Evolutionary conservation across 1,140 invertebrate genomes (phyloP), one percentile per base, ranked within the genome.

Genomic region (Microplitis demolitor): DNA sequence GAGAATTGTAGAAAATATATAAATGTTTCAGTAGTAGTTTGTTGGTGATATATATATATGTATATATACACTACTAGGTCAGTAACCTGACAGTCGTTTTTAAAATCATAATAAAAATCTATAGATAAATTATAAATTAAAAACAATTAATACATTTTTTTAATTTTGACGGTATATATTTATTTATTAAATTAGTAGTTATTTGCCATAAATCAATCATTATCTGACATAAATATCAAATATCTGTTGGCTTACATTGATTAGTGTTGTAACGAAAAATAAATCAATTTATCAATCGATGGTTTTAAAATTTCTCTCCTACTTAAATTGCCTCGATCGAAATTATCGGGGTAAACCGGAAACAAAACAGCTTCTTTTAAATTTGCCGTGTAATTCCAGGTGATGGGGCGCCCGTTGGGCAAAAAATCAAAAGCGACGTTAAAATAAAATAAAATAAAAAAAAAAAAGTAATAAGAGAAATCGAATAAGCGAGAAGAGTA

Each of bases 1-100:
- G 75, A 76, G 69, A 69, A 73, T 69, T 60, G 66, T 11, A 45
- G 39, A 37, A 54, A 24, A 66, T 72, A 39, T 8, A 50, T 54
- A 8, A 54, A 14, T 58, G 56, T 14, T 56, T 56, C 14, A 56
- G n/a, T 16, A n/a, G 16, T 56, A 16, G 16, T 56, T 56, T 24
- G 16, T 56, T 14, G 16, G 13, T 14, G 6, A 14, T 16, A 6
- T 16, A 56, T 16, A 24, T 24, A 24, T 24, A 24, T 24, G 6
- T 11, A 11, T 45, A 45, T 45, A 11, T 45, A 45, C 6, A 45
- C 6, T 45, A 45, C 39, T 45, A 45, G 39, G 39, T 45, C 39
- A 45, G 39, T 45, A 45, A 45, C 39, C 39, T 45, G 45, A 51
- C 9, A 51, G n/a, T 51, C 45, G n/a, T 11, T 51, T 51, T 24